Evolutionary conservation across 2,888 invertebrate genomes (phyloP), one percentile per base, ranked within the genome.

Genomic region (Torymus tubicola): DNA sequence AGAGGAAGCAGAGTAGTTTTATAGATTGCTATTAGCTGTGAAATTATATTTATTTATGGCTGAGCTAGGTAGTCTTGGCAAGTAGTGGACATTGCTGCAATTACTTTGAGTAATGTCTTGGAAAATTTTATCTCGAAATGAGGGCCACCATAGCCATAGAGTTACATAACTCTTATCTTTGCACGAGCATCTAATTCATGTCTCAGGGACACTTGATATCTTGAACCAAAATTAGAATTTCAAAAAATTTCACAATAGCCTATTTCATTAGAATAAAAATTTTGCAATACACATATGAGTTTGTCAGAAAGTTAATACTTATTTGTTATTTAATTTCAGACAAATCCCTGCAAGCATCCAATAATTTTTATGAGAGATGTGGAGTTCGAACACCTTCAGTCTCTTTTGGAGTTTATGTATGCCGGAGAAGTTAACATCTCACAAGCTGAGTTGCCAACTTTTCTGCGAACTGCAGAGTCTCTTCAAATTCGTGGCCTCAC

Each of bases 341-440:
- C 94, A 89, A 96, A 96, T 91, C 96, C 96, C 87, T 96, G 96
- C 91, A 94, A 95, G 89, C 96, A 96, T 91, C 96, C 96, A 82
- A 96, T 96, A 92, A 95, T 96, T 90, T 96, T 96, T 91, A 94
- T 96, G 94, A 93, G 95, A 90, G 96, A 96, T 92, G 96, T 96
- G 87, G 95, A 95, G 88, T 95, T 95, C 87, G 93, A 94, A 87
- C 96, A 96, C 90, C 93, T 96, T 85, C 94, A 94, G 85, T 95
- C 96, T 76, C 92, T 96, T 82, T 93, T 96, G 89, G 95, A 96
- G 91, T 96, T 96, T 89, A 96, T 96, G 96, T 96, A 96, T 91
- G 95, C 95, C 85, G 96, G 96, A 74, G 96, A 96, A 92, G 96
- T 96, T 84, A 96, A 95, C 91, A 95, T 96, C 82, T 95, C 95